phyloP scores from a whole-genome alignment of 64 coral and sea anemone genomes.

The Montipora capricornis region DNA sequence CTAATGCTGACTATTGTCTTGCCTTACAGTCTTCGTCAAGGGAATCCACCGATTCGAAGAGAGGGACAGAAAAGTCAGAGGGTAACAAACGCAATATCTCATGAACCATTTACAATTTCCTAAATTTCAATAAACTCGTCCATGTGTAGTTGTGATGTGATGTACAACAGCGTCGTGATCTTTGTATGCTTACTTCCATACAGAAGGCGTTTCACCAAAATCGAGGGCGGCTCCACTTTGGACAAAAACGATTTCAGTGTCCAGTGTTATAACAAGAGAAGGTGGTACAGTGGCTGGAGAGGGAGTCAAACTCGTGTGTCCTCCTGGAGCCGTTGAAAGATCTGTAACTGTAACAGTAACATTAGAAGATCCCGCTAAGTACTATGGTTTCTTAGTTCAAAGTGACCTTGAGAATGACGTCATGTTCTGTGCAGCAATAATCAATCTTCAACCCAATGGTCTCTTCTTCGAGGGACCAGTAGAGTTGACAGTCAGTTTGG shows the following conservation, averaged over 20 bases:
- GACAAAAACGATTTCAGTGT: neutral
- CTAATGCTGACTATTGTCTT: too few species aligned
- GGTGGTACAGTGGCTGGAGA: neutral
- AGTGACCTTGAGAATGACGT: slow-evolving; percentile 22
- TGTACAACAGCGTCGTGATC: too few species aligned
- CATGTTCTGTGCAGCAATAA: neutral
- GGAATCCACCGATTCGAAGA: too few species aligned
- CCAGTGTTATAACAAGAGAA: neutral
- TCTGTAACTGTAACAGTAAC: neutral
- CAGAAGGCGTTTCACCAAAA: neutral
- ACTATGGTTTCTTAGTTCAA: slow-evolving; percentile 22
- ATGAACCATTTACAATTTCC: too few species aligned
- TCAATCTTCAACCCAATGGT: slow-evolving; percentile 40
- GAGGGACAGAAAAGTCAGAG: too few species aligned
- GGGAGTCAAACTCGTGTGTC: neutral
- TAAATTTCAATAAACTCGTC: too few species aligned
- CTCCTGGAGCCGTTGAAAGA: slow-evolving; percentile 8
- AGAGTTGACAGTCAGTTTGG: neutral
- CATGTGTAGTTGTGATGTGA: too few species aligned
- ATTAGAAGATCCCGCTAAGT: slow-evolving; percentile 9
- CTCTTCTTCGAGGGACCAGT: neutral
- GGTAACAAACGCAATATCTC: too few species aligned
- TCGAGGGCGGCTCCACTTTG: neutral
- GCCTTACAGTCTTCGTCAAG: too few species aligned
- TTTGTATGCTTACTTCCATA: too few species aligned